Evolutionary conservation across 1,140 invertebrate species (phyloP).

Genomic region (Bombus superbus): DNA sequence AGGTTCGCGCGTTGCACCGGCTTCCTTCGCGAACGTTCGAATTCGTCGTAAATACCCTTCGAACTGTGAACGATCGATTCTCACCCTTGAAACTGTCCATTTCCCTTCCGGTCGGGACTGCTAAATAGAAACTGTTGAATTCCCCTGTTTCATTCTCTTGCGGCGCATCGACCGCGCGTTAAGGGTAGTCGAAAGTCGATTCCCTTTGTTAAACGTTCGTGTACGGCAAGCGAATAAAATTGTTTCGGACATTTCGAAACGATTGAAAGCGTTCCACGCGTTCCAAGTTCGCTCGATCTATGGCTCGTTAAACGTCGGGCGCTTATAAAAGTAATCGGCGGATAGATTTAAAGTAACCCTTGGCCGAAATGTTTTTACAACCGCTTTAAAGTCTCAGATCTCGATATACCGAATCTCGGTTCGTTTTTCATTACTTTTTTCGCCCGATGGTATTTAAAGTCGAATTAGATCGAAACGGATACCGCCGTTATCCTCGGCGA

Average conservation of each 20-base stretch:
- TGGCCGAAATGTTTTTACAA: background rate
- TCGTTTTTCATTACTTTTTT: background rate
- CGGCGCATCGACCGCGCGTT: background rate
- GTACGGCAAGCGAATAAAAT: background rate
- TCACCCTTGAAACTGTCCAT: slow-evolving; percentile 9
- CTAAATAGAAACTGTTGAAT: slow-evolving; percentile 12
- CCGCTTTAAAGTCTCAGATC: background rate
- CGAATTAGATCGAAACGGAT: background rate
- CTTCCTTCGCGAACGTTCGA: background rate
- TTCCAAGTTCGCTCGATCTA: background rate
- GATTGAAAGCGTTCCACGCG: background rate
- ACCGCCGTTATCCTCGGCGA: background rate
- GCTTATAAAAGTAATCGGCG: background rate
- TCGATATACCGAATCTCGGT: background rate
- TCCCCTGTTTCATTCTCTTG: background rate
- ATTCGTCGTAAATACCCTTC: slow-evolving; percentile 8
- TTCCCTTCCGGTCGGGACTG: background rate
- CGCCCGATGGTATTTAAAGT: too few species aligned
- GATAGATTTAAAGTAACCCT: background rate
- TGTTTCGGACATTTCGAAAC: background rate
- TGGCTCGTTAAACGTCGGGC: background rate
- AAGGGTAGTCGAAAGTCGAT: background rate
- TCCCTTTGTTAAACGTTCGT: background rate
- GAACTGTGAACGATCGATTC: slow-evolving; percentile 15
- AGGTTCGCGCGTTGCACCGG: background rate